Conservation (phyloP, 2,797 vertebrate genomes). For the Darevskia nairensis region DNA sequence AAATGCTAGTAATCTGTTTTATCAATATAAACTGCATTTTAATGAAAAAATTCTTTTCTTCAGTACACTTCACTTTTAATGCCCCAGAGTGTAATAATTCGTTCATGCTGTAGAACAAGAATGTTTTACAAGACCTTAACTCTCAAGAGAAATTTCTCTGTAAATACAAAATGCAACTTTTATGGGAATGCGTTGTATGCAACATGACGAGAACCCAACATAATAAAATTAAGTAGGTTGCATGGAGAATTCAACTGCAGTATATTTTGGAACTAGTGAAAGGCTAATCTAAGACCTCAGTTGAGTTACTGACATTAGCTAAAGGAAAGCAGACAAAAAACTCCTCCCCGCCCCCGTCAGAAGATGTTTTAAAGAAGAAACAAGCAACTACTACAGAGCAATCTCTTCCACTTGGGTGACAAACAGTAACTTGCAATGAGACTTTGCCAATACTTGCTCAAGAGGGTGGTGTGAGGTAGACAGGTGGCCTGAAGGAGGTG, state of each 20-base stretch:
- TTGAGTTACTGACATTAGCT: constrained; percentile 59
- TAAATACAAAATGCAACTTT: constrained; percentile 84
- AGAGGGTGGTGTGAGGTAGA: background rate
- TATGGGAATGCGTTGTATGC: constrained; percentile 78
- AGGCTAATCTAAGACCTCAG: constrained; percentile 67
- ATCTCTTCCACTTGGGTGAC: background rate
- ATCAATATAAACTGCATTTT: constrained; percentile 87
- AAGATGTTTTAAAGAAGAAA: constrained; percentile 44
- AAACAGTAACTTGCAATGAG: background rate
- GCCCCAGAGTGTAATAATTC: constrained; percentile 82
- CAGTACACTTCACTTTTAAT: constrained; percentile 82
- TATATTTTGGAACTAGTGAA: constrained; percentile 62
- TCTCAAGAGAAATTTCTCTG: constrained; percentile 83
- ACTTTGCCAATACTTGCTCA: background rate
- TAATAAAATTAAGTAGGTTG: constrained; percentile 71
- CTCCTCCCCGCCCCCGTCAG: constrained; percentile 36
- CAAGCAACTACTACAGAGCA: constrained; percentile 23
- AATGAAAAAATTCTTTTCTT: constrained; percentile 86
- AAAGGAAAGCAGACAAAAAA: constrained; percentile 58
- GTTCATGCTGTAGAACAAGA: constrained; percentile 83
- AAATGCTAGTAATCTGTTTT: constrained; percentile 85
- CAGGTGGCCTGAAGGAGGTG: background rate
- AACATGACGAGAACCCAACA: constrained; percentile 75
- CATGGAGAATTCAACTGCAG: constrained; percentile 69
- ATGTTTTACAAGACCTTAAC: constrained; percentile 85